Evolutionary conservation across 2,113 vertebrate genomes (phyloP).

Genomic region (Lonchura striata): DNA sequence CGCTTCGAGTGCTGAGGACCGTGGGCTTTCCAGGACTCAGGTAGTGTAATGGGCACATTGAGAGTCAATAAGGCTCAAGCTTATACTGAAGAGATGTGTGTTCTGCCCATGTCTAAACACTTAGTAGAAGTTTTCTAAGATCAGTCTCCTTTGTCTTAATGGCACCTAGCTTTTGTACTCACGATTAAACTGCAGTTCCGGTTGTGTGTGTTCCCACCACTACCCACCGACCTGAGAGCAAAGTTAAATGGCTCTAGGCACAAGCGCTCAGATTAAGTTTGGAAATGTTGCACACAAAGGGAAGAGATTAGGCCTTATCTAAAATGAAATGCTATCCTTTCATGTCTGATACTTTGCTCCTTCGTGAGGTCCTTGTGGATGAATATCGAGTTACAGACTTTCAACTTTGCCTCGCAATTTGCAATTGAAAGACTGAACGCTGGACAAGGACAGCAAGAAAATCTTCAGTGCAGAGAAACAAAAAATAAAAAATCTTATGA

Average conservation of each 20-base stretch:
- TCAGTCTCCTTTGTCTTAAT: neutral
- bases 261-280: neutral
- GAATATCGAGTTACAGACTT: neutral
- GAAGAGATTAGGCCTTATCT: constrained; percentile 23
- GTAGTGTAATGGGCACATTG: neutral
- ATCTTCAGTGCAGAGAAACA: neutral
- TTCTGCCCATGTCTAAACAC: neutral
- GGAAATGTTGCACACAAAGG: constrained; percentile 1
- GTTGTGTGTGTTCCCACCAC: neutral
- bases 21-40: neutral
- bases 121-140: neutral
- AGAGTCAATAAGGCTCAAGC: neutral
- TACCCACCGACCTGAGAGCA: neutral
- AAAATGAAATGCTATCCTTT: constrained; percentile 26
- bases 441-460: neutral
- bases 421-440: neutral
- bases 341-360: neutral
- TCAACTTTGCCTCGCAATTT: neutral
- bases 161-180: neutral
- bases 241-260: neutral
- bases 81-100: neutral
- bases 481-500: neutral
- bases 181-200: neutral
- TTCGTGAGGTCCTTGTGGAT: neutral
- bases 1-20: neutral